A percentile compares a stretch with the other conserved stretches of the same genome.
These are phyloP conservation scores for Eumaeus atala DNA, from an alignment of 1,140 invertebrate genomes.

Conservation along the genomic window DNA sequence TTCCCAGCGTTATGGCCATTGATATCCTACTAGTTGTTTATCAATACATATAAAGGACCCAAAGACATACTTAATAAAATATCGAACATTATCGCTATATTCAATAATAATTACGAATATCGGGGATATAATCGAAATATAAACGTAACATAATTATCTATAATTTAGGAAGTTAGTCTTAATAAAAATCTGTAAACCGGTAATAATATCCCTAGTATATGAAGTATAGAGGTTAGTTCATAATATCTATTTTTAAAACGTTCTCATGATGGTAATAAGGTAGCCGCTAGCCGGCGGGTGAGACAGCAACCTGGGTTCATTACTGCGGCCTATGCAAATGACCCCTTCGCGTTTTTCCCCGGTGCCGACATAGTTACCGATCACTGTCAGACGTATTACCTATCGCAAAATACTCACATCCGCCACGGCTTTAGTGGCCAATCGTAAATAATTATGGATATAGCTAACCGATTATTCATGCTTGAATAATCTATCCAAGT, in stretches of 20 bases:
- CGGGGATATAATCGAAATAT: too few species aligned
- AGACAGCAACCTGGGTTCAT: slow-evolving; percentile 33
- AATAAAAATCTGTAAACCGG: too few species aligned
- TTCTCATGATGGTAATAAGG: slow-evolving; percentile 31
- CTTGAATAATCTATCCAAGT: slow-evolving; percentile 30
- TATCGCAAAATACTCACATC: slow-evolving; percentile 65
- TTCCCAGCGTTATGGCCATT: too few species aligned
- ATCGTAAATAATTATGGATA: slow-evolving; percentile 68
- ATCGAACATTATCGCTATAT: too few species aligned
- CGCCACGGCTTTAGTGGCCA: slow-evolving; percentile 49
- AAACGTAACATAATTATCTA: too few species aligned
- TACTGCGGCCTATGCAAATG: slow-evolving; percentile 68
- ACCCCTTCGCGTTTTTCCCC: slow-evolving; percentile 55
- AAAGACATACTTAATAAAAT: neutral
- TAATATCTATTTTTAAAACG: slow-evolving; percentile 6
- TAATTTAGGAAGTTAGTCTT: too few species aligned
- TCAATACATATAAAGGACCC: too few species aligned
- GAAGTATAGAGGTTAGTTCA: neutral
- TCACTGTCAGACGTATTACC: slow-evolving; percentile 57
- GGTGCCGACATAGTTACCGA: slow-evolving; percentile 47
- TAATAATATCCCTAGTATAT: neutral
- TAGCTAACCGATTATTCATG: slow-evolving; percentile 47
- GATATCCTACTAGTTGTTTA: too few species aligned
- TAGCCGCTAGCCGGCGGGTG: slow-evolving; percentile 30
- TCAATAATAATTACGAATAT: too few species aligned